Evolutionary conservation across 1,140 invertebrate species (phyloP).

Genomic region (Rhopalosiphum maidis): DNA sequence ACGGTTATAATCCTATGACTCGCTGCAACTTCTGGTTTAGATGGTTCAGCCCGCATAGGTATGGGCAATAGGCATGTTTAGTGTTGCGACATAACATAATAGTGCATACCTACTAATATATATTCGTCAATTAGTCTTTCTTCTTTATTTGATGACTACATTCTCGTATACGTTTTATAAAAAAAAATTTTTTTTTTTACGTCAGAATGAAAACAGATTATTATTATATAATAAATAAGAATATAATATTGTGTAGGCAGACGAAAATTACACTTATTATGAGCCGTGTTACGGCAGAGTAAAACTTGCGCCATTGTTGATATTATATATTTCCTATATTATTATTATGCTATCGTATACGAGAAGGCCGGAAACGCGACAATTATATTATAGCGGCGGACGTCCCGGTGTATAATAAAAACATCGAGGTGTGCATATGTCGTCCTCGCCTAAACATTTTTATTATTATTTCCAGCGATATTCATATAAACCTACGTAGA

Average conservation of each 20-base stretch:
- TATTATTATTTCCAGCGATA: background rate
- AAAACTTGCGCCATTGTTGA: background rate
- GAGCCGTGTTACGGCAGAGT: background rate
- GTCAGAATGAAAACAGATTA: background rate
- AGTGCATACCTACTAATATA: background rate
- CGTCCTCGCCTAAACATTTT: background rate
- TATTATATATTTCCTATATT: slow-evolving; percentile 5
- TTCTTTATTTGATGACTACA: background rate
- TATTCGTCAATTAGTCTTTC: background rate
- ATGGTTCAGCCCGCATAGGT: background rate
- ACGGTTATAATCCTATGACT: background rate
- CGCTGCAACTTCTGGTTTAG: background rate
- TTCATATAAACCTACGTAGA: background rate
- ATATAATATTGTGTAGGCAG: background rate
- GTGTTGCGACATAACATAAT: background rate
- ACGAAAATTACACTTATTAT: background rate
- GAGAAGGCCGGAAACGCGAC: background rate
- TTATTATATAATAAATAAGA: background rate
- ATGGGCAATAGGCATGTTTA: background rate
- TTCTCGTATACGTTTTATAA: background rate
- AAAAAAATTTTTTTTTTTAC: background rate
- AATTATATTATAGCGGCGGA: background rate
- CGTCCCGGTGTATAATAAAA: background rate
- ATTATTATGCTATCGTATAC: background rate
- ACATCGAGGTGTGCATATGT: background rate